These are phyloP conservation scores for Hermaeophaga mercurialis DNA, from an alignment of 2,888 invertebrate genomes.

Conservation along the genomic window DNA sequence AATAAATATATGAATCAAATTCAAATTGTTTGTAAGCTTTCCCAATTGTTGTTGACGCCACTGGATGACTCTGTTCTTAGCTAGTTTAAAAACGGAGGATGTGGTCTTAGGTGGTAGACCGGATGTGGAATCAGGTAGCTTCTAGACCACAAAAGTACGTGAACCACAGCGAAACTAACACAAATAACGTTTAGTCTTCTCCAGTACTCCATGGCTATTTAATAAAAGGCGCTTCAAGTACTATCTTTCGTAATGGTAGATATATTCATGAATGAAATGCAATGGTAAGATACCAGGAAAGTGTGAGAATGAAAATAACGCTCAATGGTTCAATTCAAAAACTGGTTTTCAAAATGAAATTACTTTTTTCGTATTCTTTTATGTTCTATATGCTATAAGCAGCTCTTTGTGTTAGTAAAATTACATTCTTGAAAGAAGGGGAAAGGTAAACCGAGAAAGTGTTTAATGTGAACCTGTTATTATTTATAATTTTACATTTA, in stretches of 20 bases:
- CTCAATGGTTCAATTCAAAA: too few species aligned
- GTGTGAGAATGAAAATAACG: slow-evolving; percentile 14
- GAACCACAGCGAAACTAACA: slow-evolving; percentile 51
- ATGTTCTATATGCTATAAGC: too few species aligned
- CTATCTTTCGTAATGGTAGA: slow-evolving; percentile 36
- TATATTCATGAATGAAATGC: slow-evolving; percentile 33
- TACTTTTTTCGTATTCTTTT: too few species aligned
- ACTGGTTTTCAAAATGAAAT: too few species aligned
- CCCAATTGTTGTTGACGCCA: slow-evolving; percentile 15
- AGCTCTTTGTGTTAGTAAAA: too few species aligned
- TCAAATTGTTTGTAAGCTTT: neutral
- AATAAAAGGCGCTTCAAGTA: slow-evolving; percentile 32
- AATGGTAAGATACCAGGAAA: slow-evolving; percentile 6
- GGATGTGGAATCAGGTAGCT: slow-evolving; percentile 58
- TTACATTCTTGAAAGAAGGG: too few species aligned
- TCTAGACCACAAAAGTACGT: slow-evolving; percentile 54
- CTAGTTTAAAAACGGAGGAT: slow-evolving; percentile 47
- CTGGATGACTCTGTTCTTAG: slow-evolving; percentile 39
- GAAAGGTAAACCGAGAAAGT: too few species aligned
- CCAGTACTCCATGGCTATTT: slow-evolving; percentile 37
- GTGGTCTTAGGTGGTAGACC: slow-evolving; percentile 53
- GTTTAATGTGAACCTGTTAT: too few species aligned
- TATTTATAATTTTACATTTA: too few species aligned
- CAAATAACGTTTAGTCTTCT: slow-evolving; percentile 39
- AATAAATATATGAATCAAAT: too few species aligned